These are phyloP conservation scores for Catharus ustulatus DNA, from an alignment of 2,797 vertebrate species.

Conservation along the genomic window DNA sequence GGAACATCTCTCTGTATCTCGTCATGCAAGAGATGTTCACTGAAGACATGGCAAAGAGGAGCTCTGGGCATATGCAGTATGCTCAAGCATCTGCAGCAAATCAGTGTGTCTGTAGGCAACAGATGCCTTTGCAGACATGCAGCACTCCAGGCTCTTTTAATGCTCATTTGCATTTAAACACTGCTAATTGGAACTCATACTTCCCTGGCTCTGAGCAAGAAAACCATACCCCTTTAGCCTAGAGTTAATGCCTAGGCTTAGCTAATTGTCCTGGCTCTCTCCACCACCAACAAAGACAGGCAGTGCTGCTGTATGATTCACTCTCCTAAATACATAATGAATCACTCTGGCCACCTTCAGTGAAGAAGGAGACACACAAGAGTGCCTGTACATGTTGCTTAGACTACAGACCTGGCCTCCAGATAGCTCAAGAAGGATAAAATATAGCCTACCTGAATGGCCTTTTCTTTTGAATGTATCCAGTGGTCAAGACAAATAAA, in stretches of 20 bases:
- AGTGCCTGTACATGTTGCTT: neutral
- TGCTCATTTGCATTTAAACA: constrained; percentile 16
- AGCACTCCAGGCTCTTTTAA: neutral
- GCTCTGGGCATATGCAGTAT: neutral
- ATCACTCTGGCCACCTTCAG: neutral
- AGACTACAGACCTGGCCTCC: neutral
- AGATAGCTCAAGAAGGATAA: neutral
- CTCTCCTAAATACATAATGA: neutral
- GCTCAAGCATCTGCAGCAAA: constrained; percentile 9
- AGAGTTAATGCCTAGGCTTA: neutral
- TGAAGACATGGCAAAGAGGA: neutral
- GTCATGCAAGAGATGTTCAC: neutral
- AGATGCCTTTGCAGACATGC: constrained; percentile 9
- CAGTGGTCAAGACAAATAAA: neutral
- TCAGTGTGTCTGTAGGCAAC: neutral
- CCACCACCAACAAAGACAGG: neutral
- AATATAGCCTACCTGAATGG: neutral
- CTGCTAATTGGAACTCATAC: constrained; percentile 11
- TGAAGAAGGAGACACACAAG: neutral
- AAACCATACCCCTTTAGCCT: neutral
- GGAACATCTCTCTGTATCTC: neutral
- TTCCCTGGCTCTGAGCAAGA: neutral
- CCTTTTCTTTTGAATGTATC: neutral
- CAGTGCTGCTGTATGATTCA: neutral
- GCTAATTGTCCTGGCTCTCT: neutral